Percentiles rank a stretch among this genome's conserved stretches.
phyloP scores from a whole-genome alignment of 2,113 vertebrate species.

The Calidris pugnax region DNA sequence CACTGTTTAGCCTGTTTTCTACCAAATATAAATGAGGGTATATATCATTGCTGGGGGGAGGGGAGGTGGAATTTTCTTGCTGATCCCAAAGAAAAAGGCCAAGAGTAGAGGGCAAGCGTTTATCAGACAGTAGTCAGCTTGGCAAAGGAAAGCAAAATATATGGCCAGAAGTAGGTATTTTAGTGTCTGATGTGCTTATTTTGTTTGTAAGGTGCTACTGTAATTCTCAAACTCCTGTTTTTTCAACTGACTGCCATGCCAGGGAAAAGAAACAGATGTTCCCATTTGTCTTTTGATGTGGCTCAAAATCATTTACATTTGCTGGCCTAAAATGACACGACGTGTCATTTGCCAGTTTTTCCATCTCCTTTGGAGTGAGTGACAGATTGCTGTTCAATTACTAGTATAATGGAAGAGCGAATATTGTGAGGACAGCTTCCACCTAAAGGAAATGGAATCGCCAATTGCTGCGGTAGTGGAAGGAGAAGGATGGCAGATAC shows the following conservation, averaged over 20 bases:
- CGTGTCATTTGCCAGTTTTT: not conserved
- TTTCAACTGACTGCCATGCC: not conserved
- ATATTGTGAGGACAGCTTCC: slow-evolving; percentile 20
- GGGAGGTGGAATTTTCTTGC: not conserved
- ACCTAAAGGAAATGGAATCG: slow-evolving; percentile 5
- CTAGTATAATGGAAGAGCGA: not conserved
- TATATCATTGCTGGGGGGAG: not conserved
- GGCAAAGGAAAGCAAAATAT: slow-evolving; percentile 30
- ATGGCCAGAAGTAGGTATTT: not conserved
- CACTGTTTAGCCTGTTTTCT: not conserved
- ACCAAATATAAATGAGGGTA: not conserved
- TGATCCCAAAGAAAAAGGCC: not conserved
- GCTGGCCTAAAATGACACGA: slow-evolving; percentile 43
- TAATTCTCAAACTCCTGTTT: not conserved
- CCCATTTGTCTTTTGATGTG: slow-evolving; percentile 57
- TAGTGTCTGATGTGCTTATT: slow-evolving; percentile 2
- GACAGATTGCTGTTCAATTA: slow-evolving; percentile 50
- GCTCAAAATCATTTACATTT: slow-evolving; percentile 64
- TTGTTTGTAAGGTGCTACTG: not conserved
- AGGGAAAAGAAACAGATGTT: slow-evolving; percentile 65
- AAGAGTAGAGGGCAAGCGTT: not conserved
- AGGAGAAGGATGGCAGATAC: slow-evolving; percentile 4
- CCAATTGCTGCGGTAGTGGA: not conserved
- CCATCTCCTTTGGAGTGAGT: slow-evolving; percentile 33
- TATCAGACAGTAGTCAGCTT: slow-evolving; percentile 16